phyloP scores from a whole-genome alignment of 2,888 invertebrate species.

The Serrognathus titanus region DNA sequence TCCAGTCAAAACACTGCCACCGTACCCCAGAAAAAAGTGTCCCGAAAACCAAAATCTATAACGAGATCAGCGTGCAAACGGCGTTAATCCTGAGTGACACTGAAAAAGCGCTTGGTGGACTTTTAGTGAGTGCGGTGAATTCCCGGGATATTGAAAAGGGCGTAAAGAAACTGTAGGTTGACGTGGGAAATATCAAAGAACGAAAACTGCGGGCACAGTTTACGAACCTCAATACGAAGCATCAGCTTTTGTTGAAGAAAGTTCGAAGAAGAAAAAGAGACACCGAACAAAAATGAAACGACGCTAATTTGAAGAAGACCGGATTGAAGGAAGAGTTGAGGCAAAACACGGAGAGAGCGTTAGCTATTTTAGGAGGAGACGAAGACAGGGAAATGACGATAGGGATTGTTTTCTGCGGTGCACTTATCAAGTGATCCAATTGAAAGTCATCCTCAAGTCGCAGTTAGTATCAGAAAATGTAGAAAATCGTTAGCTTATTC shows the following conservation, averaged over 20 bases:
- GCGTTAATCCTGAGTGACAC: conserved; percentile 70
- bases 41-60: conserved; percentile 69
- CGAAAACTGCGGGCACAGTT: conserved; percentile 60
- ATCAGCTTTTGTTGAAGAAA: conserved; percentile 55
- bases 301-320: conserved; percentile 70
- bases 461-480: too few species aligned
- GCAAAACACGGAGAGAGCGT: conserved; percentile 68
- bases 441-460: too few species aligned
- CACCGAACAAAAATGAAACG: conserved; percentile 60
- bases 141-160: conserved; percentile 41
- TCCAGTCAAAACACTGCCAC: conserved; percentile 41
- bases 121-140: conserved; percentile 40
- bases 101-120: conserved; percentile 67
- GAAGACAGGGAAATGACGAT: conserved; percentile 50
- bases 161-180: conserved; percentile 45
- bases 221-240: conserved; percentile 58
- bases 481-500: too few species aligned
- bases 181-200: conserved; percentile 62
- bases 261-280: conserved; percentile 49
- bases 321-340: conserved; percentile 72
- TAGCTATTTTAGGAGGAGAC: conserved; percentile 58
- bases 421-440: too few species aligned
- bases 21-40: conserved; percentile 50
- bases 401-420: conserved; percentile 48
- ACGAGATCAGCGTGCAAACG: conserved; percentile 76